Evolutionary conservation across 37 sponge, comb jelly and placozoan species (phyloP).

Genomic region (Spongilla lacustris): DNA sequence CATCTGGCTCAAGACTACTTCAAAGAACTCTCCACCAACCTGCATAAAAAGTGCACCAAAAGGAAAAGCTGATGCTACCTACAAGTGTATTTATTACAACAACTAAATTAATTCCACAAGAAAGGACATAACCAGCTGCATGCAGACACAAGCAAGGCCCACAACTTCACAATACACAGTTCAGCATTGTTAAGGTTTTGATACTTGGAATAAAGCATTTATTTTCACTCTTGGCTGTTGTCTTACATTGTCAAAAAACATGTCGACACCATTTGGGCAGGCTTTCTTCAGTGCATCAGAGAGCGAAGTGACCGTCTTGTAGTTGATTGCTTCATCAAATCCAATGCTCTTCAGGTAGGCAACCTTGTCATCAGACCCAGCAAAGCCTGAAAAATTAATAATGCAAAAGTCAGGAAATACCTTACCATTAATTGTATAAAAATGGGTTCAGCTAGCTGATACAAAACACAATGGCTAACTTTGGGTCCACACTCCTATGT

Average conservation of each 20-base stretch:
- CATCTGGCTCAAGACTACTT: conserved; percentile 70
- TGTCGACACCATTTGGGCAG: conserved; percentile 88
- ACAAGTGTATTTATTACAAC: no score
- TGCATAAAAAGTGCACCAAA: conserved; percentile 5
- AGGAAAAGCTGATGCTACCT: neutral
- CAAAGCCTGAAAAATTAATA: conserved; percentile 54
- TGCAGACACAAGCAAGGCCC: no score
- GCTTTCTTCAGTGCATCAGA: conserved; percentile 65
- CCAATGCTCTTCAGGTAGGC: conserved; percentile 64
- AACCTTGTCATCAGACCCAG: conserved; percentile 87
- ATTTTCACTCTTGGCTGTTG: no score
- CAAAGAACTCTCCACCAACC: conserved; percentile 91
- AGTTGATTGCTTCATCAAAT: conserved; percentile 93
- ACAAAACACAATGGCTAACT: no score
- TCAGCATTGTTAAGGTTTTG: no score
- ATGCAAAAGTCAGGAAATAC: neutral
- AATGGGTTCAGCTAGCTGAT: no score
- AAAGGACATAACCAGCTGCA: no score
- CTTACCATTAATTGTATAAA: no score
- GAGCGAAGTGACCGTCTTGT: conserved; percentile 80
- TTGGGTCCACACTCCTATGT: no score
- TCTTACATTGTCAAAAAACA: conserved; percentile 92
- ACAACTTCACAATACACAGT: no score
- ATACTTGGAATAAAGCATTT: no score
- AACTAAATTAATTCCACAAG: no score